Conservation (phyloP, 92 coral and sea anemone species). For the Siderastrea siderea region DNA sequence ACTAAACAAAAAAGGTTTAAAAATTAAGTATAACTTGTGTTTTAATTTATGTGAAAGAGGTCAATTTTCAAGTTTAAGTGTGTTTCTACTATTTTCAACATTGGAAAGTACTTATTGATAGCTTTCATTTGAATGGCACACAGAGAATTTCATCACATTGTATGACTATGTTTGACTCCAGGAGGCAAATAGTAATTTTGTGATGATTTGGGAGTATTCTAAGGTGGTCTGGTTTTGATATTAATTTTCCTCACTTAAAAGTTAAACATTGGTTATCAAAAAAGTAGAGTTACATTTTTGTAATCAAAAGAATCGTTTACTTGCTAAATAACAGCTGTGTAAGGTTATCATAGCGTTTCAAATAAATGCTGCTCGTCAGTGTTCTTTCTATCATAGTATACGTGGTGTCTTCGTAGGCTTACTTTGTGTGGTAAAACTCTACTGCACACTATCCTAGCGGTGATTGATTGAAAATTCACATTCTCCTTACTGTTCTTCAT, state of each 20-base stretch:
- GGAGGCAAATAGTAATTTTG: not conserved
- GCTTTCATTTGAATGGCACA: not conserved
- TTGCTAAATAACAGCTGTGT: not conserved
- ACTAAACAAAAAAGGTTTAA: not conserved
- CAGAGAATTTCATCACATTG: not conserved
- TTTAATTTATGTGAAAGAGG: not conserved
- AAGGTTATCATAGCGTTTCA: not conserved
- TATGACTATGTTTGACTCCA: not conserved
- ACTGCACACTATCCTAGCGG: too few species aligned
- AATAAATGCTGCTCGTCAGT: constrained; percentile 12
- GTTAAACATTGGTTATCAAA: not conserved
- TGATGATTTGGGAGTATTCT: not conserved
- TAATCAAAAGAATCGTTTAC: not conserved
- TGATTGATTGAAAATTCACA: too few species aligned
- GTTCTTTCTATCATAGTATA: not conserved
- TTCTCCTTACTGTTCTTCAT: too few species aligned
- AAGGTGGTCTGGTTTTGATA: not conserved
- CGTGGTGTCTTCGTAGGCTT: not conserved
- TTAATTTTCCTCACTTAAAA: not conserved
- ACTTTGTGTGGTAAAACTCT: too few species aligned
- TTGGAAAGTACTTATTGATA: not conserved
- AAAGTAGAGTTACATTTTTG: not conserved
- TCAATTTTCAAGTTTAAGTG: not conserved
- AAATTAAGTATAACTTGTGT: not conserved
- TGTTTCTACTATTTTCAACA: too few species aligned